These are phyloP conservation scores for Aphrophora alni DNA, from an alignment of 2,888 invertebrate genomes.

Conservation along the genomic window DNA sequence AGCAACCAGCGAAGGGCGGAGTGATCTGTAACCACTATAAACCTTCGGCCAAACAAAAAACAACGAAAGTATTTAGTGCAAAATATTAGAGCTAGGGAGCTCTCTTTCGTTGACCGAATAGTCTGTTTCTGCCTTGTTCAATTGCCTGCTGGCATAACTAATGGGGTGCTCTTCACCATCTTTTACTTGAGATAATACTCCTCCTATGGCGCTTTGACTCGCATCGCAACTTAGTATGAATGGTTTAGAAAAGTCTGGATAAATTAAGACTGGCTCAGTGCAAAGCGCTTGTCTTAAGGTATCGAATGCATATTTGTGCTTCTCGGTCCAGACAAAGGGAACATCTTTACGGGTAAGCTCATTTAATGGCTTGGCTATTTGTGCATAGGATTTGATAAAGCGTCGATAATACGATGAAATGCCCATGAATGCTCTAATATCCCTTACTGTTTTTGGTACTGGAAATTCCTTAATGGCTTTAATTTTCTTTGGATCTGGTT, in stretches of 20 bases:
- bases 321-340: too few species aligned
- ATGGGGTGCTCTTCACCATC: conserved; percentile 28
- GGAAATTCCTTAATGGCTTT: background rate
- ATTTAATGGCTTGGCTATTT: conserved; percentile 31
- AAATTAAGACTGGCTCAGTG: conserved; percentile 17
- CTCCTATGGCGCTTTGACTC: conserved; percentile 25
- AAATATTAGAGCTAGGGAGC: conserved; percentile 28
- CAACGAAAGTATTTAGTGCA: too few species aligned
- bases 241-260: conserved; percentile 31
- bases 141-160: conserved; percentile 23
- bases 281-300: conserved; percentile 34
- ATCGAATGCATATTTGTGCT: conserved; percentile 36
- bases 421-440: conserved; percentile 19
- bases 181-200: conserved; percentile 26
- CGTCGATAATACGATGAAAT: conserved; percentile 18
- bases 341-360: conserved; percentile 26
- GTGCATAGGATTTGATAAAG: conserved; percentile 18
- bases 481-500: conserved; percentile 2
- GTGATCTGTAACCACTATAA: too few species aligned
- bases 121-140: conserved; percentile 33
- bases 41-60: too few species aligned
- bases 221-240: conserved; percentile 40
- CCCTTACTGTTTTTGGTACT: conserved; percentile 11
- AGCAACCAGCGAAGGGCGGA: too few species aligned
- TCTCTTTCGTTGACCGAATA: conserved; percentile 31